Evolutionary conservation across 2,113 vertebrate species (phyloP).

Genomic region (Albula goreensis): DNA sequence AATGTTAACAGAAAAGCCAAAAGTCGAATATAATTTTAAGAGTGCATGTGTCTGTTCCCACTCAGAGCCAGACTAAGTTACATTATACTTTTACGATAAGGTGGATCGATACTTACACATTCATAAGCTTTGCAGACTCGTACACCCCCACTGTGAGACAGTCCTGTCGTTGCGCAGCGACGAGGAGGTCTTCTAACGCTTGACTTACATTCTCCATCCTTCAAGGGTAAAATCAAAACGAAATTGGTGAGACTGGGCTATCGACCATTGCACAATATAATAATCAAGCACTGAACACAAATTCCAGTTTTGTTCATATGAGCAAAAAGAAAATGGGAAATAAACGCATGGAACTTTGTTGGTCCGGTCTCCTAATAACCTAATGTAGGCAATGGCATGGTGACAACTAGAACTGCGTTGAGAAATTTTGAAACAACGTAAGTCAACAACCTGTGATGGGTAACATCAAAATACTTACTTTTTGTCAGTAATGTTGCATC

Average conservation of each 20-base stretch:
- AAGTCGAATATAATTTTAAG: background rate
- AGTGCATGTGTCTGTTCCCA: background rate
- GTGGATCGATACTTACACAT: conserved; percentile 66
- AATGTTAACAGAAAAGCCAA: background rate
- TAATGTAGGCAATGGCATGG: too few species aligned
- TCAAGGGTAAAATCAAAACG: background rate
- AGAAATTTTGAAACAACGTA: background rate
- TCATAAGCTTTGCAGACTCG: conserved; percentile 78
- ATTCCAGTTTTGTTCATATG: background rate
- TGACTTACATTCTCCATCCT: conserved; percentile 72
- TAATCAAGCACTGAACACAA: background rate
- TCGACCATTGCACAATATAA: background rate
- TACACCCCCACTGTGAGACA: conserved; percentile 75
- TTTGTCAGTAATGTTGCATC: conserved; percentile 61
- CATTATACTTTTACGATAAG: background rate
- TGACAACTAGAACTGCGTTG: background rate
- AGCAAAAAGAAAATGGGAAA: too few species aligned
- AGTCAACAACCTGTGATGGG: background rate
- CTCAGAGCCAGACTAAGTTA: background rate
- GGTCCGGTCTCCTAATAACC: too few species aligned
- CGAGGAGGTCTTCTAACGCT: conserved; percentile 71
- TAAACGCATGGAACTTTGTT: too few species aligned
- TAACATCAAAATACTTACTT: conserved; percentile 57
- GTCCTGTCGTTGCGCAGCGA: conserved; percentile 70
- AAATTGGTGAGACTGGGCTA: background rate